Evolutionary conservation across 2,797 vertebrate genomes (phyloP), one percentile per base, ranked within the genome.

Genomic region (Fratercula arctica): DNA sequence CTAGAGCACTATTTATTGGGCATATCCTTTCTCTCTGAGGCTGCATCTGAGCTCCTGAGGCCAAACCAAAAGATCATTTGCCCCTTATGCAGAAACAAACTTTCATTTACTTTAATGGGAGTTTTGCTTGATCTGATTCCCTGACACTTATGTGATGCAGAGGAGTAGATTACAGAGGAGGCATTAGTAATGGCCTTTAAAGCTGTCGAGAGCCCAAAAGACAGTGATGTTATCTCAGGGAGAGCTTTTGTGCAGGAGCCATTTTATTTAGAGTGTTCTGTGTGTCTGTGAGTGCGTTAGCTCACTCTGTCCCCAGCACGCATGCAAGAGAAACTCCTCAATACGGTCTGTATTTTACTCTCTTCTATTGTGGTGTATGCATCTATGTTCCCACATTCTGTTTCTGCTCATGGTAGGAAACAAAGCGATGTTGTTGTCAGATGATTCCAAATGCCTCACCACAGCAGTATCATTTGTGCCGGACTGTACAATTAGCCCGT

Each of bases 181-280:
- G 77, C 95, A 60, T 92, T 94, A 80, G 61, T 72, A 94, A 88
- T 57, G 67, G 54, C 39, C 28, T 76, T 96, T 89, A 72, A 88
- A 92, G 66, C 60, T 94, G 48, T 61, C 93, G 87, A 35, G 50
- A 85, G 24, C 9, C 26, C 25, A 33, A 35, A 87, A 91, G 89
- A 51, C 60, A 79, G 35, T 25, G 64, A 82, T 69, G 21, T 11
- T 92, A 45, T 68, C 60, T 76, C 85, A 57, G 75, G 81, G 17
- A 72, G 45, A 93, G 25, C 16, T 70, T 93, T 79, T 77, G 24
- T 89, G 43, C 68, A 66, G 66, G 6, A 60, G 50, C 64, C 1
- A 26, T 86, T 88, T 89, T 68, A 87, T 88, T 85, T 80, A 75
- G 28, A 56, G 46, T 13, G 25, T 23, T 85, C 39, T 57, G 6